Conservation (phyloP, 1,140 invertebrate genomes). For the Magallana angulata region DNA sequence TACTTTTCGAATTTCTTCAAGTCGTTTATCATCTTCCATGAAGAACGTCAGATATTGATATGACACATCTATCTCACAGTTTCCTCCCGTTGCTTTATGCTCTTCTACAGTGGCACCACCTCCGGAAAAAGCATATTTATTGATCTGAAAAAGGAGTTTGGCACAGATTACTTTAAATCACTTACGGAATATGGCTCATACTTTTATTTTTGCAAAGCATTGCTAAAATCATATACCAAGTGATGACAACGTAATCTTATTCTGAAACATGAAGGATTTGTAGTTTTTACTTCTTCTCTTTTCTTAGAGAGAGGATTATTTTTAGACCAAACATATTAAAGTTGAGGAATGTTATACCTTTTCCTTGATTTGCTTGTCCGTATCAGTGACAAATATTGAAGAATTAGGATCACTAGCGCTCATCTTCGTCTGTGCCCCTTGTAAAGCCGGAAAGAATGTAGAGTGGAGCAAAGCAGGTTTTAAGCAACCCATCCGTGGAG, state of each 20-base stretch:
- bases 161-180: constrained; percentile 92
- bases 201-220: constrained; percentile 88
- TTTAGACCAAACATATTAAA: neutral
- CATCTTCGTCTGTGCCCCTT: constrained; percentile 99
- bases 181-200: constrained; percentile 97
- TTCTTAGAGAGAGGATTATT: neutral
- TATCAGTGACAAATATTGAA: constrained; percentile 97
- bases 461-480: constrained; percentile 97
- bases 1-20: constrained; percentile 83
- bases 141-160: constrained; percentile 88
- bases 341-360: constrained; percentile 83
- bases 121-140: constrained; percentile 99
- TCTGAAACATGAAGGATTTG: neutral
- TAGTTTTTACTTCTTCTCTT: neutral
- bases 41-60: constrained; percentile 98
- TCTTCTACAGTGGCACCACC: constrained; percentile 96
- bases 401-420: constrained; percentile 96
- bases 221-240: no score
- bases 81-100: constrained; percentile 92
- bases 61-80: constrained; percentile 97
- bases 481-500: constrained; percentile 90
- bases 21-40: constrained; percentile 94
- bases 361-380: constrained; percentile 97
- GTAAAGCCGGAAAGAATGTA: constrained; percentile 96
- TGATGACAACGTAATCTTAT: constrained; percentile 86